A percentile compares a stretch with the other conserved stretches of the same genome.
Conservation (phyloP, 1,140 invertebrate species). For the Drosophila yakuba region DNA sequence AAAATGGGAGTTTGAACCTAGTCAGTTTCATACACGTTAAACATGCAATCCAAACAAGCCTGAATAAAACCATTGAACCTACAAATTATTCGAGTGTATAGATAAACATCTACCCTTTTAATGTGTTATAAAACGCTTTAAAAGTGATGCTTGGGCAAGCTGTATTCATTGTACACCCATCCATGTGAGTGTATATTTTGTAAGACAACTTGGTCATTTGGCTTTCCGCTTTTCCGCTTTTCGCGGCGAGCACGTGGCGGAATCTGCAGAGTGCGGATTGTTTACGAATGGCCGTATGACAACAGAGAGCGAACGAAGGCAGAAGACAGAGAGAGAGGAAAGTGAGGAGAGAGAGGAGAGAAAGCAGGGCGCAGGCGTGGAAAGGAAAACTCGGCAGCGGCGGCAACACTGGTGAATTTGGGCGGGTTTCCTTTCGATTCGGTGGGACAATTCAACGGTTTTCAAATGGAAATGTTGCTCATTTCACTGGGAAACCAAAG, state of each 20-base stretch:
- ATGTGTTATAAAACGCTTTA: neutral
- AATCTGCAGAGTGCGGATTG: constrained; percentile 32
- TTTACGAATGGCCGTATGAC: constrained; percentile 75
- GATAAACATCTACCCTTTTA: neutral
- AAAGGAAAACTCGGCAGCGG: constrained; percentile 62
- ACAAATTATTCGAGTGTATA: neutral
- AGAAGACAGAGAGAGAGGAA: neutral
- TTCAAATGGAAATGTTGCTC: neutral
- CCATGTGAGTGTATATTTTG: neutral
- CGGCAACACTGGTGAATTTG: constrained; percentile 60
- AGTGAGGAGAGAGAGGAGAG: neutral
- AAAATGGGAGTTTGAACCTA: neutral
- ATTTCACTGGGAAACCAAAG: no score
- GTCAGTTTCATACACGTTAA: no score
- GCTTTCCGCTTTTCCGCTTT: neutral
- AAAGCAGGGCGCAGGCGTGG: constrained; percentile 56
- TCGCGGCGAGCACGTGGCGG: constrained; percentile 51
- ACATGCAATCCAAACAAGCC: no score
- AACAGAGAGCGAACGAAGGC: constrained; percentile 64
- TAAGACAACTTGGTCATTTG: neutral
- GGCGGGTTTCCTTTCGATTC: constrained; percentile 41
- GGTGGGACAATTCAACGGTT: constrained; percentile 11
- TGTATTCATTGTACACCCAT: no score
- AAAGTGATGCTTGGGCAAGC: neutral
- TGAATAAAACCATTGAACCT: neutral